These are phyloP conservation scores for Tragelaphus buxtoni DNA, from an alignment of 2,113 vertebrate genomes.

Conservation along the genomic window DNA sequence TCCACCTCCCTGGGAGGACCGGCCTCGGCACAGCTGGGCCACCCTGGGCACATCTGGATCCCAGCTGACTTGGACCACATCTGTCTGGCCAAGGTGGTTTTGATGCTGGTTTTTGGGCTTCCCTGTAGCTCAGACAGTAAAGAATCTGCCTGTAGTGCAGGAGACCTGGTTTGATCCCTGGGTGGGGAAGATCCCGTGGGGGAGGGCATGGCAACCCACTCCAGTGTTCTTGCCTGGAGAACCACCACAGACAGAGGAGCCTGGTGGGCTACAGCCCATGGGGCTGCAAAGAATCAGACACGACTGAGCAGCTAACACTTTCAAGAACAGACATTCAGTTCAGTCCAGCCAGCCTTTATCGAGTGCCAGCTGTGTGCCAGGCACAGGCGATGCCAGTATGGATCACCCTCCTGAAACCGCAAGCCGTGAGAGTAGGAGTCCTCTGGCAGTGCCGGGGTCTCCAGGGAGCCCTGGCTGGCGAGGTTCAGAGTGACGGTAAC, in stretches of 20 bases:
- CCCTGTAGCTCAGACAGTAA: background rate
- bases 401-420: no score
- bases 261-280: background rate
- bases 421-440: background rate
- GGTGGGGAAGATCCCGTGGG: background rate
- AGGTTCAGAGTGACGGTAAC: rapidly evolving
- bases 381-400: rapidly evolving
- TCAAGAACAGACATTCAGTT: background rate
- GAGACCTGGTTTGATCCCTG: background rate
- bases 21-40: background rate
- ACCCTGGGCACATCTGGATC: background rate
- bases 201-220: background rate
- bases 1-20: background rate
- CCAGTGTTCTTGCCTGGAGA: background rate
- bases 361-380: background rate
- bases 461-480: background rate
- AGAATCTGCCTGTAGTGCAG: background rate
- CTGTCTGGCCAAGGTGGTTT: background rate
- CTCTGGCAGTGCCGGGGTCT: rapidly evolving
- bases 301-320: background rate
- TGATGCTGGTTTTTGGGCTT: background rate
- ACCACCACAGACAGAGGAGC: background rate
- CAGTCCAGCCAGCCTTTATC: background rate
- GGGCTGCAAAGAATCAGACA: background rate
- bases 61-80: background rate